Conservation (phyloP, 2,888 invertebrate genomes). For the Xanthostigma xanthostigma region DNA sequence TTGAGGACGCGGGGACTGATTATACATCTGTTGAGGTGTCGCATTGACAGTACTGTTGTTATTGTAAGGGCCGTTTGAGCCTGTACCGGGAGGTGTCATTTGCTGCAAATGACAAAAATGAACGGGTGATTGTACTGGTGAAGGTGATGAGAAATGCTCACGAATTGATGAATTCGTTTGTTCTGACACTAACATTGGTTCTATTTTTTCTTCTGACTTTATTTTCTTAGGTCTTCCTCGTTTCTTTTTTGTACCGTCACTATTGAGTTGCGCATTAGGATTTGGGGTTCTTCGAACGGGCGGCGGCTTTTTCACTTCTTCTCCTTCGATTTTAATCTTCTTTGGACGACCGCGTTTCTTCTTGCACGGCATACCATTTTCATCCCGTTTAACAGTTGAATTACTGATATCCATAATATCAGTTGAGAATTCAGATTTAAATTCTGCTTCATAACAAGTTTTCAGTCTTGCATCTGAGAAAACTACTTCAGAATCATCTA, state of each 20-base stretch:
- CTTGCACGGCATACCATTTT: conserved; percentile 55
- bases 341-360: conserved; percentile 85
- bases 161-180: conserved; percentile 30
- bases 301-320: conserved; percentile 39
- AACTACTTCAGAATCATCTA: conserved; percentile 77
- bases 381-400: conserved; percentile 38
- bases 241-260: conserved; percentile 69
- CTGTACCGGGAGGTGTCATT: conserved; percentile 11
- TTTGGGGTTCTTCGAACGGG: conserved; percentile 32
- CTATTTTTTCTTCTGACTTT: conserved; percentile 46
- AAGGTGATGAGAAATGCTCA: conserved; percentile 33
- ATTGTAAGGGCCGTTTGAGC: conserved; percentile 21
- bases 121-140: conserved; percentile 34
- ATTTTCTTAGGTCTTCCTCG: conserved; percentile 80
- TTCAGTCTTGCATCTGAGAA: conserved; percentile 60
- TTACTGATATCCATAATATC: conserved; percentile 33
- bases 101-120: conserved; percentile 28
- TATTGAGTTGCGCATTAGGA: conserved; percentile 25
- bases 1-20: conserved; percentile 26
- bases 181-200: conserved; percentile 26
- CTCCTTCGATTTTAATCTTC: conserved; percentile 60
- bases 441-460: conserved; percentile 42
- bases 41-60: too few species aligned
- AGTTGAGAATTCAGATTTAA: conserved; percentile 26
- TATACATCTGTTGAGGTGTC: conserved; percentile 11